A percentile compares a stretch with the other conserved stretches of the same genome.
Conservation (phyloP, 2,888 invertebrate species). For the Lepidocyrtoides sp. region DNA sequence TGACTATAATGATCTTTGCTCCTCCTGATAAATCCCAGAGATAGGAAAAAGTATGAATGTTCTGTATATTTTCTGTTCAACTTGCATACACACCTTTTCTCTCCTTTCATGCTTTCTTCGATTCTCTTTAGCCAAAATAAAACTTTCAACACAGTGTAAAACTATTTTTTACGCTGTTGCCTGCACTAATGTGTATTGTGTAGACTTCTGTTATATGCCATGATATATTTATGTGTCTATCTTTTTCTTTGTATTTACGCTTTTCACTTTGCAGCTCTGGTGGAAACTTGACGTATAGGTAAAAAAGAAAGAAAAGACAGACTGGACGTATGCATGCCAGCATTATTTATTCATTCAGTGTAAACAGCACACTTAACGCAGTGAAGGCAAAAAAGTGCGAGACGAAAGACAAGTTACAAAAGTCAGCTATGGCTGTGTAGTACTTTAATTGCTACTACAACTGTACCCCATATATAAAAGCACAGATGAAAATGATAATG, state of each 20-base stretch:
- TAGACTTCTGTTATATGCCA: neutral
- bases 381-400: neutral
- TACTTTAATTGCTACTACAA: neutral
- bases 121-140: neutral
- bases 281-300: neutral
- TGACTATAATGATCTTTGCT: neutral
- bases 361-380: neutral
- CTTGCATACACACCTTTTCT: neutral
- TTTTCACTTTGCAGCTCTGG: neutral
- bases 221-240: neutral
- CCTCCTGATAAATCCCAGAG: conserved; percentile 25
- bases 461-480: neutral
- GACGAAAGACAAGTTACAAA: neutral
- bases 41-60: neutral
- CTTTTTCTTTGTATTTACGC: neutral
- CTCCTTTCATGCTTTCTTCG: no score
- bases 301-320: conserved; percentile 6
- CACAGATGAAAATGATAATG: conserved; percentile 6
- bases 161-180: neutral
- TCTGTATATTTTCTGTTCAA: neutral
- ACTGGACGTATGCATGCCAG: conserved; percentile 8
- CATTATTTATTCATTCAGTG: conserved; percentile 51
- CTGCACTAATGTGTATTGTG: no score
- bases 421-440: conserved; percentile 35
- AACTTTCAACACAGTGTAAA: neutral